Conservation (phyloP, 2,888 invertebrate species). For the Horisme vitalbata region DNA sequence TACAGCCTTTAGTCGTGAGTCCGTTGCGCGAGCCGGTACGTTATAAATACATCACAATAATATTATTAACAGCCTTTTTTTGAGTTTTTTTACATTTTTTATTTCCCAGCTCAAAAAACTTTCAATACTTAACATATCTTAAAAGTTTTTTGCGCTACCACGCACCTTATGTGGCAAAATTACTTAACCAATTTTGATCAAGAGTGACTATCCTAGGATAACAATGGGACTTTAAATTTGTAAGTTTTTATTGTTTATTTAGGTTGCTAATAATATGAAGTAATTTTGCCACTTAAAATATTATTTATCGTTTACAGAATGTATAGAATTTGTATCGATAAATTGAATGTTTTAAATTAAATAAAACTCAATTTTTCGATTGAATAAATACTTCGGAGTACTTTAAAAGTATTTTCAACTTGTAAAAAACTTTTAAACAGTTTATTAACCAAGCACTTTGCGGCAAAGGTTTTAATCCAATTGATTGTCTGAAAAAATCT, state of each 20-base stretch:
- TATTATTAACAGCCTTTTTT: conserved; percentile 72
- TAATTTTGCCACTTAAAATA: conserved; percentile 1
- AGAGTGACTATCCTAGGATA: not conserved
- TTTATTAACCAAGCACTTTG: no score
- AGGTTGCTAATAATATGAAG: not conserved
- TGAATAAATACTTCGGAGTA: not conserved
- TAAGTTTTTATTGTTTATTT: no score
- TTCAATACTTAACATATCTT: conserved; percentile 15
- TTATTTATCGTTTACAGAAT: conserved; percentile 18
- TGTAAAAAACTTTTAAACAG: no score
- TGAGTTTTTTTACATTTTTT: conserved; percentile 56
- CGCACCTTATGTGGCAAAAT: conserved; percentile 14
- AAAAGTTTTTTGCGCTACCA: conserved; percentile 20
- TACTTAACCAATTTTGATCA: not conserved
- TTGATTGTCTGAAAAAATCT: no score
- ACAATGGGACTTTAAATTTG: no score
- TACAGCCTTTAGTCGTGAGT: conserved; percentile 38
- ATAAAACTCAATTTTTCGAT: not conserved
- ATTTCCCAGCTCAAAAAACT: conserved; percentile 39
- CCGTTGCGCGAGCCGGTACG: conserved; percentile 66
- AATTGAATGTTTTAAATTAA: conserved; percentile 9
- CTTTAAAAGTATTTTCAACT: conserved; percentile 1
- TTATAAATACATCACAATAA: conserved; percentile 70
- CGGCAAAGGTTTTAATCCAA: no score
- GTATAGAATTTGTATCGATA: conserved; percentile 15